A percentile compares a stretch with the other conserved stretches of the same genome.
Evolutionary conservation across 2,888 invertebrate species (phyloP).

Genomic region (Calliphora vomitoria): DNA sequence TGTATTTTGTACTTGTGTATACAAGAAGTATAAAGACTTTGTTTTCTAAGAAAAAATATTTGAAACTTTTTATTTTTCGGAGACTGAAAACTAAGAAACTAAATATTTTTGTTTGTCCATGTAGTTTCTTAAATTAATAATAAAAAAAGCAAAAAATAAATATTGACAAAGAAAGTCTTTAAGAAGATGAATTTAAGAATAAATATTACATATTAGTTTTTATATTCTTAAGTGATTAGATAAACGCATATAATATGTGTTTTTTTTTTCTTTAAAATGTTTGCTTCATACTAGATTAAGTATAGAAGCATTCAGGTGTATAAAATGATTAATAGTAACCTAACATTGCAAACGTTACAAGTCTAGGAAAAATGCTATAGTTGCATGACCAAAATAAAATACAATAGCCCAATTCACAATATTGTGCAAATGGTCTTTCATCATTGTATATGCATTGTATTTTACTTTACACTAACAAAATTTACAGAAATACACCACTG

Average conservation of each 20-base stretch:
- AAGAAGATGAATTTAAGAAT: background rate
- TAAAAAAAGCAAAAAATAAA: background rate
- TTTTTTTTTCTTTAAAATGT: too few relatives aligned
- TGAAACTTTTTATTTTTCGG: background rate
- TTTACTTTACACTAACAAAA: too few relatives aligned
- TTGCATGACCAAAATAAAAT: too few relatives aligned
- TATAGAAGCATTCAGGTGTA: too few relatives aligned
- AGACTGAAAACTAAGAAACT: background rate
- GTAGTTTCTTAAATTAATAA: background rate
- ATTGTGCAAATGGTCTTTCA: too few relatives aligned
- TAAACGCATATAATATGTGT: background rate
- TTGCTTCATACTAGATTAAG: too few relatives aligned
- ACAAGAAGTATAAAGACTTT: background rate
- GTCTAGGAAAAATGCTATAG: too few relatives aligned
- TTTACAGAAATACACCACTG: too few relatives aligned
- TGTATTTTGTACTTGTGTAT: background rate
- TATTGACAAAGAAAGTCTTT: constrained; percentile 7
- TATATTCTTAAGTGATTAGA: background rate
- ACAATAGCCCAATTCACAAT: too few relatives aligned
- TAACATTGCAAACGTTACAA: too few relatives aligned
- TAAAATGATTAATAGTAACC: too few relatives aligned
- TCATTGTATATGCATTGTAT: too few relatives aligned
- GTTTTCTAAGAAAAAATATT: background rate
- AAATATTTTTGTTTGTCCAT: background rate
- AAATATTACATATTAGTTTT: background rate